Base-by-base conservation (phyloP, 2,797 vertebrate genomes). In the Myiotriccus ornatus region DNA sequence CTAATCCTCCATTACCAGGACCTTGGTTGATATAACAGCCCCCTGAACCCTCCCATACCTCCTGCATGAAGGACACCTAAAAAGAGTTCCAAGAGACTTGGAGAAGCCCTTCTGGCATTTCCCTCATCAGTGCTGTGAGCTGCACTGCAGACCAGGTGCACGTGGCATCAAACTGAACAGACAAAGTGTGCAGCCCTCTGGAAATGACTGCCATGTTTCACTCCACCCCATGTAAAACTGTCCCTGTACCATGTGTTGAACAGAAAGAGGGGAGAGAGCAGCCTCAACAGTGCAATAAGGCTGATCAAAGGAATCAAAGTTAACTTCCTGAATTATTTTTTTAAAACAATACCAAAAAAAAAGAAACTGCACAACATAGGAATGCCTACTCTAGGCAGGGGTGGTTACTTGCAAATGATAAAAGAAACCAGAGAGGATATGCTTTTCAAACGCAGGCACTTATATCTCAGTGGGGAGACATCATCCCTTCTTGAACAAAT, bases 231-330 rank as follows among this genome's bases (percentile, higher is more conserved):
- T 1, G 62, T 73, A 50, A 50, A 74, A 22, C n/a, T 49, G 10
- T 10, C 37, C 41, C 63, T 2, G 4, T 23, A 50, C 22, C 46
- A 7, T 0, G 12, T 2, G 19, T 55, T 39, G 24, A 68, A 20
- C 21, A 57, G 55, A 22, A 34, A n/a, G 12, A 15, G 8, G 3
- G 39, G 23, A 30, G 20, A 70, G 28, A 27, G 28, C 35, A 65
- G 1, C 41, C 32, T 2, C 0, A 0, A 24, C 16, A 41, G 13
- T 5, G 9, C 39, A 60, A 5, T 12, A 22, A 49, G 41, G 9
- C 10, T 18, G 30, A 46, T 15, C 23, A 57, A 46, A 65, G n/a
- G 25, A 82, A 65, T 37, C 28, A 39, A 71, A 64, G 30, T 22
- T 30, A 46, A 64, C 57, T 57, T 34, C 50, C 19, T 8, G 35